Evolutionary conservation across 2,797 vertebrate genomes (phyloP), one percentile per base, ranked within the genome.

Genomic region (Gallinago solitaria): DNA sequence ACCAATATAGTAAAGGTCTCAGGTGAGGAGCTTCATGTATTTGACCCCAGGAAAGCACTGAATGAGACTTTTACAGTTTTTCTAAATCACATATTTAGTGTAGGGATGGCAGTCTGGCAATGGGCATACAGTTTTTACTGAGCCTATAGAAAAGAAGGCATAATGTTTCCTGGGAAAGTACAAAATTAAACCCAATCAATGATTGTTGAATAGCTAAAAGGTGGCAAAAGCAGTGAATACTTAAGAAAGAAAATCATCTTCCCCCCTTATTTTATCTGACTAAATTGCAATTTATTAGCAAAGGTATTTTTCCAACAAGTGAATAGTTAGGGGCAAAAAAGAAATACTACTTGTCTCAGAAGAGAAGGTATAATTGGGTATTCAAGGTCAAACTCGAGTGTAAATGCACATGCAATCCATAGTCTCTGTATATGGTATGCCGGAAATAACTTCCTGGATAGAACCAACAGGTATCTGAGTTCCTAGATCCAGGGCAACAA

Each of bases 401-500:
- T 48, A 43, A 47, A 82, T 2, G 11, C 17, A 19, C 21, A 24
- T 18, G 11, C 14, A 17, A 30, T 70, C 27, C 35, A 7, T 4
- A 23, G 16, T 12, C 4, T 71, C n/a, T 9, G 1, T 10, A 25
- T 4, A 14, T 16, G 11, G 11, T 24, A 21, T 15, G 27, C 53
- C 20, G 61, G 37, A 50, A 92, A 73, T 4, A 64, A 23, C 17
- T 28, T 74, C 12, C 33, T 74, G 37, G 16, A 41, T 13, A 53
- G 9, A 48, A 4, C 1, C 5, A 50, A 13, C 3, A 9, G 13
- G 9, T 27, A 14, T 6, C n/a, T 71, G 11, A 24, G 11, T 12
- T 75, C 25, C 5, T 11, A 63, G 10, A n/a, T 71, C 19, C 41
- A 61, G 50, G 20, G 27, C 28, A 91, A 27, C 9, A 73, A 12